Base-by-base conservation (phyloP, 1,140 invertebrate genomes). In the Drosophila arizonae region DNA sequence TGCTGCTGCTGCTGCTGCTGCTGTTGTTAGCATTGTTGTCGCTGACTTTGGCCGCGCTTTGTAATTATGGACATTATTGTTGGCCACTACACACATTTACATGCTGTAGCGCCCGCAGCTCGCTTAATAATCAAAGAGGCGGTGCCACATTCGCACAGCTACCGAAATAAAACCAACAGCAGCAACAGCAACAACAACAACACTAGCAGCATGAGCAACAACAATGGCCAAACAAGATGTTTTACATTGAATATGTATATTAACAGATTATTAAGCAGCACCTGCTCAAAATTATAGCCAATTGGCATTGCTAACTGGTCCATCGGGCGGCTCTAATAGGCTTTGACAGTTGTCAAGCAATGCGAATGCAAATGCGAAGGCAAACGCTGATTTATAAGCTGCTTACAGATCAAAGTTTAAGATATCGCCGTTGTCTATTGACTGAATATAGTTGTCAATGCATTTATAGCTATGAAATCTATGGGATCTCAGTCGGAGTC, bases 31-130 rank as follows among this genome's bases (percentile, higher is more conserved):
- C 72, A 62, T 76, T 84, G 81, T 80, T 74, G 77, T 80, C 58
- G 75, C 72, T 79, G 77, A 79, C 76, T 79, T 80, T 81, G 77
- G 33, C 57, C 41, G 72, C 54, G 77, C 79, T 77, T 51, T 78
- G 76, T 79, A 82, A 82, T 82, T 82, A 82, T 82, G 79, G 57
- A 72, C 79, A 81, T 82, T 81, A 75, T 75, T 82, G 50, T 62
- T 81, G 67, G 52, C 58, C 28, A 58, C 30, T 51, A 61, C 52
- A 62, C 51, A 76, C 69, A 72, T 72, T 73, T 74, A 74, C 72
- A 74, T 70, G 72, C 58, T 74, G 72, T 74, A 58, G 66, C 54
- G 72, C 72, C 72, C 28, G 60, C 67, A 63, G 72, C 72, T 58
- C 43, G 41, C 52, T 50, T 41, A 41, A 57, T 69, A 74, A 74